These are phyloP conservation scores for Hesperophylax magnus DNA, from an alignment of 1,140 invertebrate genomes.

Conservation along the genomic window DNA sequence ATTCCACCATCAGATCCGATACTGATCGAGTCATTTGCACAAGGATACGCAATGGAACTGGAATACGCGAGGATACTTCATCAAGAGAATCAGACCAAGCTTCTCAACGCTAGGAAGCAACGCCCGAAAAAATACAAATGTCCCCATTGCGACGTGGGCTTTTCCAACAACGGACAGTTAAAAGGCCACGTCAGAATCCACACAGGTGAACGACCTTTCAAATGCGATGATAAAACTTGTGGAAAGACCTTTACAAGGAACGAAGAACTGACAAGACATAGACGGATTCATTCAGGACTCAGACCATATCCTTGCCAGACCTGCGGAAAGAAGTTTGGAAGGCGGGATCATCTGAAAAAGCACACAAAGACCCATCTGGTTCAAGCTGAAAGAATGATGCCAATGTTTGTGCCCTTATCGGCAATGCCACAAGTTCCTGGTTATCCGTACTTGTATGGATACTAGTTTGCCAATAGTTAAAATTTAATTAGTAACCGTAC, in stretches of 20 bases:
- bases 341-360: slow-evolving; percentile 91
- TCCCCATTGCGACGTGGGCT: slow-evolving; percentile 89
- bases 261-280: slow-evolving; percentile 93
- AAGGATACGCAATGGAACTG: slow-evolving; percentile 74
- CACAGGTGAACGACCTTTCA: slow-evolving; percentile 91
- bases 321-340: slow-evolving; percentile 90
- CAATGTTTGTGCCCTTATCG: slow-evolving; percentile 67
- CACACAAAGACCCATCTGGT: slow-evolving; percentile 81
- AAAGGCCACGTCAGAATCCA: slow-evolving; percentile 93
- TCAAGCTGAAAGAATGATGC: slow-evolving; percentile 70
- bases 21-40: slow-evolving; percentile 69
- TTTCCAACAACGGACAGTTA: slow-evolving; percentile 94
- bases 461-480: neutral
- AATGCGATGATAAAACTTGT: slow-evolving; percentile 87
- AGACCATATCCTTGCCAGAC: slow-evolving; percentile 84
- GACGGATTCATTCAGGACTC: slow-evolving; percentile 89
- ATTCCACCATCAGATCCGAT: slow-evolving; percentile 69
- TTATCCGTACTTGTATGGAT: slow-evolving; percentile 68
- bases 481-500: neutral
- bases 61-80: slow-evolving; percentile 77
- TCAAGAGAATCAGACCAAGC: slow-evolving; percentile 76
- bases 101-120: slow-evolving; percentile 79
- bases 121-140: slow-evolving; percentile 92
- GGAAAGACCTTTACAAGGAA: slow-evolving; percentile 94
- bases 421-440: slow-evolving; percentile 64